phyloP scores from a whole-genome alignment of 2,797 vertebrate genomes.

The Onychomys arenicola region DNA sequence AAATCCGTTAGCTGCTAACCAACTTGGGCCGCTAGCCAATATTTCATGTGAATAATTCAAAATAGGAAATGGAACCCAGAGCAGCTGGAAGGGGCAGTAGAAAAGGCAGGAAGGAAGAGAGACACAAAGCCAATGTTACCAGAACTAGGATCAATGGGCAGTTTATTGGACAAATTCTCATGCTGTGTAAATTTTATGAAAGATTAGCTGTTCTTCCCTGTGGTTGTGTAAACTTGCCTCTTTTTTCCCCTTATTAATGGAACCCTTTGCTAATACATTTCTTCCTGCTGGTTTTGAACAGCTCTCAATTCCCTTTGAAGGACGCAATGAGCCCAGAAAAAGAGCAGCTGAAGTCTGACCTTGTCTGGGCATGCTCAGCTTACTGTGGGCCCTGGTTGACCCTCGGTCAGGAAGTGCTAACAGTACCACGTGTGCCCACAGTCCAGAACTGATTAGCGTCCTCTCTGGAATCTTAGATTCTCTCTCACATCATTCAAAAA shows the following conservation, averaged over 20 bases:
- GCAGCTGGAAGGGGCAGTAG: conserved; percentile 70
- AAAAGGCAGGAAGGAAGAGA: conserved; percentile 76
- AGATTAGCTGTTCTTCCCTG: conserved; percentile 77
- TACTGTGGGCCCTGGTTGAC: background rate
- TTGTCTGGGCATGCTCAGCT: background rate
- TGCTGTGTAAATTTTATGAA: conserved; percentile 77
- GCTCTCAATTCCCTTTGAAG: conserved; percentile 72
- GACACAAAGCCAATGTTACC: conserved; percentile 74
- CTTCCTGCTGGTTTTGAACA: conserved; percentile 47
- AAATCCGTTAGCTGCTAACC: conserved; percentile 70
- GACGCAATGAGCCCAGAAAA: conserved; percentile 63
- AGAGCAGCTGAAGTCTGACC: conserved; percentile 37
- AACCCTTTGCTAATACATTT: conserved; percentile 68
- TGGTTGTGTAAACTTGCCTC: conserved; percentile 74
- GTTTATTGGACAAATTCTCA: conserved; percentile 75
- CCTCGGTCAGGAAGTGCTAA: background rate
- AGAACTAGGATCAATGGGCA: conserved; percentile 70
- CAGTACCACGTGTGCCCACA: background rate
- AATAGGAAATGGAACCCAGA: conserved; percentile 74
- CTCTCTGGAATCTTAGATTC: background rate
- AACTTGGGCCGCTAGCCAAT: conserved; percentile 67
- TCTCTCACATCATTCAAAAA: conserved; percentile 39
- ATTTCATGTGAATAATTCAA: conserved; percentile 75
- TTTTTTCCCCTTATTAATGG: conserved; percentile 56
- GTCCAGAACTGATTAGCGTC: background rate